These are phyloP conservation scores for Aplodontia rufa DNA, from an alignment of 2,113 vertebrate genomes.

Conservation along the genomic window DNA sequence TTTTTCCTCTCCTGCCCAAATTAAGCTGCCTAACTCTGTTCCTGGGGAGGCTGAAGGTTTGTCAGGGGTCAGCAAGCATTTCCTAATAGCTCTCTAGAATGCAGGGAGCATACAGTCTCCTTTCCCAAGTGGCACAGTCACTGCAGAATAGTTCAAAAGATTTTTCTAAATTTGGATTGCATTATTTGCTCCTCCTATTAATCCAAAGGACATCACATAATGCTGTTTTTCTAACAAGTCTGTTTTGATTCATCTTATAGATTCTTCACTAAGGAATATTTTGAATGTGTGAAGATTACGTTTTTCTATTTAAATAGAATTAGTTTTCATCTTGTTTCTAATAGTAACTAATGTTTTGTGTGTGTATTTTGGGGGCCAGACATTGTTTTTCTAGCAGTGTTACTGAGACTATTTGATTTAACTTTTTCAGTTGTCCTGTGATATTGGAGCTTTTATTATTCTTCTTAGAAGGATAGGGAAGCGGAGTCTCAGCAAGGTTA, in stretches of 20 bases:
- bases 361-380: background rate
- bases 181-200: conserved; percentile 40
- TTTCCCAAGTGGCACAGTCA: background rate
- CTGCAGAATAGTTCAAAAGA: background rate
- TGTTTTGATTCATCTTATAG: background rate
- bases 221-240: background rate
- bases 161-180: conserved; percentile 35
- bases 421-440: background rate
- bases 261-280: background rate
- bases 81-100: background rate
- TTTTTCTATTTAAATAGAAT: background rate
- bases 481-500: background rate
- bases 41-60: conserved; percentile 34
- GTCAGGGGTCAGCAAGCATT: conserved; percentile 41
- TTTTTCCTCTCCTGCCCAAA: background rate
- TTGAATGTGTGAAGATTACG: background rate
- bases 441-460: background rate
- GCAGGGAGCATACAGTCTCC: background rate
- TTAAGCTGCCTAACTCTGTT: conserved; percentile 23
- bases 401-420: background rate
- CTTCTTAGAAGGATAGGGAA: background rate
- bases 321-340: background rate
- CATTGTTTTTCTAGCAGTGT: background rate
- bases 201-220: background rate
- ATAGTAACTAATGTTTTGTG: background rate